Evolutionary conservation across 2,797 vertebrate genomes (phyloP), one percentile per base, ranked within the genome.

Genomic region (Cichlasoma orientale): DNA sequence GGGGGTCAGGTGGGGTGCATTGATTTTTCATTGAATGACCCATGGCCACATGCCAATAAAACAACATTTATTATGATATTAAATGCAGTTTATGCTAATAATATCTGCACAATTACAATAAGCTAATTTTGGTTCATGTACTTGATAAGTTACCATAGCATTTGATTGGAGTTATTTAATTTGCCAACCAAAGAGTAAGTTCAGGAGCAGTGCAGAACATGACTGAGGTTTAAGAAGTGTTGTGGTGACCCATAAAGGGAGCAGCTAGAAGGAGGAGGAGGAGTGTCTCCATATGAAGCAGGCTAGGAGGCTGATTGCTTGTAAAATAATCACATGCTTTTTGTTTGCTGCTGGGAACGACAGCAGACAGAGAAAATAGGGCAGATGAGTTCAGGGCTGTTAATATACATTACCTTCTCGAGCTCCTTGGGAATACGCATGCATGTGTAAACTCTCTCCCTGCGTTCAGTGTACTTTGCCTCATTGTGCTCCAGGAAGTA

Each of bases 401-500:
- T 72, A 10, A 50, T 9, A 27, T 44, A 56, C 69, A 1, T 18
- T 93, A 99, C 98, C 98, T 99, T 98, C 92, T 99, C 98, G 93
- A 99, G 89, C 88, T 99, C 98, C 94, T 97, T 96, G 56, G 98
- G 98, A 93, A 99, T 98, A 74, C 97, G 95, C 97, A 99, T 95
- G 92, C 97, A 99, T 0, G 98, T 99, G 94, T 99, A 99, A 3
- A 99, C 97, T 81, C 96, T 93, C 90, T 99, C 97, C 83, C 98
- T 95, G 82, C 97, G 95, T 91, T 99, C 98, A 0, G 96, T 99
- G 90, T 98, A 99, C 91, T 99, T 98, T 82, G 98, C 98, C 91
- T 99, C 98, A 90, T 99, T 98, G 94, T 98, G 98, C 88, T 99
- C 98, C 89, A 99, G 97, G 95, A 99, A 98, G 95, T 99, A 99